Evolutionary conservation across 2,113 vertebrate species (phyloP), one percentile per base, ranked within the genome.

Genomic region (Dipodomys spectabilis): DNA sequence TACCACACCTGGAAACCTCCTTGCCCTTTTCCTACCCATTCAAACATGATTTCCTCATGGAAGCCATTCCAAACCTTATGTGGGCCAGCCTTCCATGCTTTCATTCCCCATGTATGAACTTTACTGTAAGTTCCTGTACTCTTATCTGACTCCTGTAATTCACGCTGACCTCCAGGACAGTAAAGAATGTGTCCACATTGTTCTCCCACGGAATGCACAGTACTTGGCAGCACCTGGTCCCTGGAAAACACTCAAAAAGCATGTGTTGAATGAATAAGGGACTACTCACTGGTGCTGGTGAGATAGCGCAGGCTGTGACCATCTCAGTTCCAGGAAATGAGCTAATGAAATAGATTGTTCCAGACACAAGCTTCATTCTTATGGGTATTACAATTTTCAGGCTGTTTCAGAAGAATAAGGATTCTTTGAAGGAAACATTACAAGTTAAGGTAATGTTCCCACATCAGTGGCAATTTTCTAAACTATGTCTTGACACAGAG

Each of bases 371-470:
- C 25, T 90, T 69, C 60, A 81, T 20, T 49, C 72, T 82, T 32
- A 75, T 2, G 10, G 30, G 4, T 45, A 82, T 64, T 87, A 71
- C 25, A 35, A 72, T 53, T 30, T 93, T 79, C 39, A 75, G 57
- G 60, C 18, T 85, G 83, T 93, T 90, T 85, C 57, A 91, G 77
- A 95, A 82, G 39, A 86, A 71, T 7, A 80, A 64, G 53, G 75
- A 77, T 2, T 8, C 44, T 30, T 80, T 57, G 12, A 92, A 18
- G 86, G 57, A 93, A 62, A 68, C 32, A 78, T 75, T 88, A 79
- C 44, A 28, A 62, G 11, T 73, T 35, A 71, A 20, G 45, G 3
- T 22, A 11, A n/a, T 35, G 27, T 44, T 39, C 57, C 74, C 69
- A 71, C 35, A 62, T 82, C 5, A 23, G 32, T 10, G 78, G 32